A percentile compares a stretch with the other conserved stretches of the same genome.
These are phyloP conservation scores for Morinoia aosen DNA, from an alignment of 2,888 invertebrate species.

Conservation along the genomic window DNA sequence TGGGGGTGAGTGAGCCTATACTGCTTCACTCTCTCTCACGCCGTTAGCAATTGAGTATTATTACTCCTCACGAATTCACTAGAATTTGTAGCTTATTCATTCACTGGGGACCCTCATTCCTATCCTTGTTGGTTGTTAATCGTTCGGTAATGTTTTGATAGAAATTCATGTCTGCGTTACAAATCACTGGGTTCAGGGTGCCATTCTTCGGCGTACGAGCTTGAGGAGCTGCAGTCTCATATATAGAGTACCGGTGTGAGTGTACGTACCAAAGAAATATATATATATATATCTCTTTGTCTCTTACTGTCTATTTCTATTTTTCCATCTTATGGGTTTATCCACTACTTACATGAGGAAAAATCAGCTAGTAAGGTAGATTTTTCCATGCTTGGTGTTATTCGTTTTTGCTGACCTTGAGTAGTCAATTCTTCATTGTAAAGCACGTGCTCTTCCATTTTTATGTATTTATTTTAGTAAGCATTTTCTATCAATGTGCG, in stretches of 20 bases:
- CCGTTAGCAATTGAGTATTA: too few relatives aligned
- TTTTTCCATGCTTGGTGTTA: background rate
- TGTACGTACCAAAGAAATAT: background rate
- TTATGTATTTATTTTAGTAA: too few relatives aligned
- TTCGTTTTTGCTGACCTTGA: background rate
- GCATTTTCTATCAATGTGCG: too few relatives aligned
- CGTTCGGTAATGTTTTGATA: background rate
- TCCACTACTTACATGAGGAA: background rate
- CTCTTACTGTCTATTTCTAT: background rate
- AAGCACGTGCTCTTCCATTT: too few relatives aligned
- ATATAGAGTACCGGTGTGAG: background rate
- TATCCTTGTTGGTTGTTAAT: too few relatives aligned
- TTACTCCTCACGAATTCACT: too few relatives aligned
- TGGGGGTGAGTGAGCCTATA: too few relatives aligned
- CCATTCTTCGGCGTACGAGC: background rate
- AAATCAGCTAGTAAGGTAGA: background rate
- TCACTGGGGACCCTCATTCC: too few relatives aligned
- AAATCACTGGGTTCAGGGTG: background rate
- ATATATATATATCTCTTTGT: background rate
- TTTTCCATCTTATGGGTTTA: background rate
- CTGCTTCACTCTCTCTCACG: too few relatives aligned
- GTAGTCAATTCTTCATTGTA: background rate
- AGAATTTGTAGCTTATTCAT: too few relatives aligned
- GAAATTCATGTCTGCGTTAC: background rate
- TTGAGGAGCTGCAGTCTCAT: background rate